Base-by-base conservation (phyloP, 2,113 vertebrate genomes). In the Cranoglanis bouderius region DNA sequence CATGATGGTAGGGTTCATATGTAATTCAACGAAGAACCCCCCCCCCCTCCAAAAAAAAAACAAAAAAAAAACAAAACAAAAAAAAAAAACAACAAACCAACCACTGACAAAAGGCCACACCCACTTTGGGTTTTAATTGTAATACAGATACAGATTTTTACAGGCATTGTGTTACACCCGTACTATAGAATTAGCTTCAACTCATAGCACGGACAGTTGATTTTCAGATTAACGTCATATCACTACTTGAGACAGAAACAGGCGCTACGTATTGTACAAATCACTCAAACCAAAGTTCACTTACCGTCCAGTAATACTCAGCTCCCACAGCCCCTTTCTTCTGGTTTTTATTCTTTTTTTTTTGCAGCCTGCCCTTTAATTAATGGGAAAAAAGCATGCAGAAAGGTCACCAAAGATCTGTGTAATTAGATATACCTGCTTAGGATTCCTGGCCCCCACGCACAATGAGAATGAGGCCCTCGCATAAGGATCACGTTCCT, bases 291-390 rank as follows among this genome's bases (percentile, higher is more conserved):
- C 35, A 82, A 40, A 61, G 55, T 89, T 92, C 43, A 70, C 19
- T 72, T 85, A 13, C 9, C 8, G 9, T 72, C 65, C 46, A 24
- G 19, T 70, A 53, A 72, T 53, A 24, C 46, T 67, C 24, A 32
- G 13, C 24, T 70, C 43, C 46, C 40, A 24, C 6, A 49, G 18
- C 29, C 12, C 38, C 2, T 82, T 21, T 70, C 65, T 51, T 67
- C 43, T 32, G 24, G 59, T 10, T 38, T 77, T 75, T 40, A 29
- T 43, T 77, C 14, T 61, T 53, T 53, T 46, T 49, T 83, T 63
- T 75, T 59, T 84, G 90, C 89, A 81, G 40, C 35, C 89, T 18
- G 38, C 51, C 85, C 87, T 88, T 85, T 87, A 88, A 87, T 90
- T 86, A 89, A 87, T 43, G 14, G 13, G 53, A 82, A 88, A 9